phyloP scores from a whole-genome alignment of 2,797 vertebrate species.

The Eidolon dupreanum region DNA sequence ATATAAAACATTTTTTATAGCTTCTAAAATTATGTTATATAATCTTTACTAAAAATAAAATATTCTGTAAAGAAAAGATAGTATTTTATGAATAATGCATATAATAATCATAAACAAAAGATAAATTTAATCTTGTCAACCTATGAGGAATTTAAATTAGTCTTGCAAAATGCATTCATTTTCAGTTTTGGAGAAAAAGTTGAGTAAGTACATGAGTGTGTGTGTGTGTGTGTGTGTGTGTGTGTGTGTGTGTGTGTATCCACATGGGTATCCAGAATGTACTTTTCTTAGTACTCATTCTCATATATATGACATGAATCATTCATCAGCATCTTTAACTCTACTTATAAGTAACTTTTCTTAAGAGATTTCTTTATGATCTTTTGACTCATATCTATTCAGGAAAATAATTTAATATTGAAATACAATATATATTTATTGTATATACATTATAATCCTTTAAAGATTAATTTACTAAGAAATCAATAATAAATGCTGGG shows the following conservation, averaged over 20 bases:
- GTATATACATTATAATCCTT: neutral
- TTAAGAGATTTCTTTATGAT: neutral
- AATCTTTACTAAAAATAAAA: neutral
- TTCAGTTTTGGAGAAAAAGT: neutral
- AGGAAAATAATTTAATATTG: conserved; percentile 13
- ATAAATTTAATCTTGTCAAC: neutral
- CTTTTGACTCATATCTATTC: neutral
- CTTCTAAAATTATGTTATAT: neutral
- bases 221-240: neutral
- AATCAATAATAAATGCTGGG: neutral
- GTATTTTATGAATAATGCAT: neutral
- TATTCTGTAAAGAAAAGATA: neutral
- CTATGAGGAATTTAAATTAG: neutral
- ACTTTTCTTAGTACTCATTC: neutral
- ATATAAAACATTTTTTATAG: neutral
- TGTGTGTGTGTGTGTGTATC: too few relatives aligned
- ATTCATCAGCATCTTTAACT: neutral
- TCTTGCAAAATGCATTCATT: neutral
- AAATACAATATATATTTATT: neutral
- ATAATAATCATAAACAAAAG: neutral
- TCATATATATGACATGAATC: neutral
- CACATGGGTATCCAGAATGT: neutral
- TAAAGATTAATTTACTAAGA: neutral
- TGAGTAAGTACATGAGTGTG: neutral
- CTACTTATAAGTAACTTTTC: neutral